Evolutionary conservation across 2,888 invertebrate species (phyloP).

Genomic region (Trisateles emortualis): DNA sequence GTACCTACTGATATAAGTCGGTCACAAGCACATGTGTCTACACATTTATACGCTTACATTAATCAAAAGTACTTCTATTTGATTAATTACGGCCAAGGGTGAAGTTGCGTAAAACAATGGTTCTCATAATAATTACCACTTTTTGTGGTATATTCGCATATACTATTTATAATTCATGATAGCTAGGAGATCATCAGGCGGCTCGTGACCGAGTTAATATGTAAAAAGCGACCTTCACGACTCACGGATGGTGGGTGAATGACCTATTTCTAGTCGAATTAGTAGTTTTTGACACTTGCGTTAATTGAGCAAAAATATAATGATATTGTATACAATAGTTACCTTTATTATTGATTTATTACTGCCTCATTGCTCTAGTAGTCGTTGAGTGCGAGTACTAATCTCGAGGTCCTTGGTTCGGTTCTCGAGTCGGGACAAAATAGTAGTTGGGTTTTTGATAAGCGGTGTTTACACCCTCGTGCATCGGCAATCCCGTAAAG

Average conservation of each 20-base stretch:
- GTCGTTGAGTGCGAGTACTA: too few relatives aligned
- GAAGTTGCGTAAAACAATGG: conserved; percentile 48
- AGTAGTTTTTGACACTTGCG: conserved; percentile 15
- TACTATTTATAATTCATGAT: conserved; percentile 41
- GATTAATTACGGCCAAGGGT: conserved; percentile 65
- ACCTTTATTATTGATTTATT: too few relatives aligned
- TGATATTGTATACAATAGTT: conserved; percentile 8
- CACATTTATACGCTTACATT: conserved; percentile 30
- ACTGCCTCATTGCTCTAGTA: too few relatives aligned
- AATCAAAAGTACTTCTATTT: conserved; percentile 42
- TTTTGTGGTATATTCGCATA: conserved; percentile 47
- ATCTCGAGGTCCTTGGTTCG: too few relatives aligned
- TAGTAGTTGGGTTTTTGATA: too few relatives aligned
- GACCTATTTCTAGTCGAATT: conserved; percentile 60
- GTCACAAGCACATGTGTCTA: conserved; percentile 24
- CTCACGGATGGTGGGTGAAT: conserved; percentile 60
- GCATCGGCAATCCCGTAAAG: too few relatives aligned
- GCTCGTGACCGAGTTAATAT: conserved; percentile 55
- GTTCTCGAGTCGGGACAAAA: too few relatives aligned
- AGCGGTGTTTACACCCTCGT: too few relatives aligned
- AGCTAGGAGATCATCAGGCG: conserved; percentile 47
- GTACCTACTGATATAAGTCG: conserved; percentile 27
- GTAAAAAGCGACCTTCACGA: conserved; percentile 63
- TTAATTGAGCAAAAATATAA: conserved; percentile 24
- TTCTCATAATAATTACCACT: conserved; percentile 56